Conservation (phyloP, 2,888 invertebrate genomes). For the Ophion obscuratus region DNA sequence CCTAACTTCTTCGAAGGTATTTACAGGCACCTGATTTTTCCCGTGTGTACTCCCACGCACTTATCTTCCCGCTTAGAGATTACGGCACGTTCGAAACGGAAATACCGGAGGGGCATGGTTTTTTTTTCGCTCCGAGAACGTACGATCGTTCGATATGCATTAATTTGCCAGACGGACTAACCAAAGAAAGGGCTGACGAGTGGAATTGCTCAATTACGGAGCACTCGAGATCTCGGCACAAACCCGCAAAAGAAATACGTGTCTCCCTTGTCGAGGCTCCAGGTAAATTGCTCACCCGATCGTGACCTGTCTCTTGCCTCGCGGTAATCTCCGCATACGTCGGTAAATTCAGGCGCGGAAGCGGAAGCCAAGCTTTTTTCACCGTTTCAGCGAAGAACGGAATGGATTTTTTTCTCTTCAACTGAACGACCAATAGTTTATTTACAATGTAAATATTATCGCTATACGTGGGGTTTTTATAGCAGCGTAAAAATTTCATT, state of each 20-base stretch:
- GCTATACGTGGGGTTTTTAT: too few species aligned
- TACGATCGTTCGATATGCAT: slow-evolving; percentile 47
- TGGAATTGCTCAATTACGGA: slow-evolving; percentile 77
- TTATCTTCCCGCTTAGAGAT: too few species aligned
- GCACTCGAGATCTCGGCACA: slow-evolving; percentile 30
- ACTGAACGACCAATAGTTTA: background rate
- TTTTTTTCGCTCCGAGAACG: slow-evolving; percentile 19
- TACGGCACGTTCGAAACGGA: background rate
- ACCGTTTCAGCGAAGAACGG: too few species aligned
- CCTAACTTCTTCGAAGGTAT: background rate
- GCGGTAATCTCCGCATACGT: slow-evolving; percentile 53
- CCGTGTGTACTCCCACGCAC: too few species aligned
- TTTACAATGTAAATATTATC: too few species aligned
- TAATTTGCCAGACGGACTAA: slow-evolving; percentile 43
- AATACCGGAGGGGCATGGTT: slow-evolving; percentile 4
- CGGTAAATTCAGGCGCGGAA: slow-evolving; percentile 74
- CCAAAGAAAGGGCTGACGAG: slow-evolving; percentile 62
- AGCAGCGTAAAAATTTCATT: too few species aligned
- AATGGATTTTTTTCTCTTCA: background rate
- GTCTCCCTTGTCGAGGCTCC: slow-evolving; percentile 31
- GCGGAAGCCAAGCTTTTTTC: background rate
- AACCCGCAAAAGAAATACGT: slow-evolving; percentile 16
- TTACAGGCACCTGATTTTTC: background rate
- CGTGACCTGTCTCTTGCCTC: slow-evolving; percentile 16
- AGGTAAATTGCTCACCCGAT: slow-evolving; percentile 56